Evolutionary conservation across 1,140 invertebrate species (phyloP).

Genomic region (Pachyrhynchus sulphureomaculatus): DNA sequence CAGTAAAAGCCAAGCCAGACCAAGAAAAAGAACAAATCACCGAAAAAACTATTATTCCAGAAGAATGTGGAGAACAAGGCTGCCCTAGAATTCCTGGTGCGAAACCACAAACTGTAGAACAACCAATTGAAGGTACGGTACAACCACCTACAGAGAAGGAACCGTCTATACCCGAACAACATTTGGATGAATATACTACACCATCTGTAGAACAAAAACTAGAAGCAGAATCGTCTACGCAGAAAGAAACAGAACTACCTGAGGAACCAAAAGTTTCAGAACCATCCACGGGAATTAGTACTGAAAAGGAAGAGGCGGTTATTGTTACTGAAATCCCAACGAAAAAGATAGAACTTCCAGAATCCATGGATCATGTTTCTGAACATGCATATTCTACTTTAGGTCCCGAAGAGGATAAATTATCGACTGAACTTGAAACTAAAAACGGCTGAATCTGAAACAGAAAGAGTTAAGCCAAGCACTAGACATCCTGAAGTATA

Average conservation of each 20-base stretch:
- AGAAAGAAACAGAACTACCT: neutral
- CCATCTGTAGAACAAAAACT: too few relatives aligned
- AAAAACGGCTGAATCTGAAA: neutral
- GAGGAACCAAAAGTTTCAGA: slow-evolving; percentile 19
- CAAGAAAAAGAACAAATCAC: slow-evolving; percentile 29
- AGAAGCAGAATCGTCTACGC: neutral
- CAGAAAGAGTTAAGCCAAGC: neutral
- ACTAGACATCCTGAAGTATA: neutral
- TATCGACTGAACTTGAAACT: neutral
- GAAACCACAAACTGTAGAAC: slow-evolving; percentile 29
- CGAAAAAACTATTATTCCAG: slow-evolving; percentile 11
- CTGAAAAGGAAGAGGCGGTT: slow-evolving; percentile 33
- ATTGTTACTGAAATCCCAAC: slow-evolving; percentile 33
- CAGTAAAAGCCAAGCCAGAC: neutral
- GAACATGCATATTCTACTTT: slow-evolving; percentile 24
- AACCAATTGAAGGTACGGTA: slow-evolving; percentile 17
- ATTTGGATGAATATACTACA: neutral
- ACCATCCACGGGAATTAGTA: neutral
- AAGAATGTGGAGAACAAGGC: slow-evolving; percentile 13
- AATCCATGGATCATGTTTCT: slow-evolving; percentile 32
- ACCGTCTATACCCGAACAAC: neutral
- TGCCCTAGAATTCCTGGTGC: neutral
- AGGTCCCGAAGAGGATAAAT: neutral
- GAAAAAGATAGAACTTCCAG: slow-evolving; percentile 35
- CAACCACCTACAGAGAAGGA: neutral